These are phyloP conservation scores for Merluccius polli DNA, from an alignment of 2,797 vertebrate species.

Conservation along the genomic window DNA sequence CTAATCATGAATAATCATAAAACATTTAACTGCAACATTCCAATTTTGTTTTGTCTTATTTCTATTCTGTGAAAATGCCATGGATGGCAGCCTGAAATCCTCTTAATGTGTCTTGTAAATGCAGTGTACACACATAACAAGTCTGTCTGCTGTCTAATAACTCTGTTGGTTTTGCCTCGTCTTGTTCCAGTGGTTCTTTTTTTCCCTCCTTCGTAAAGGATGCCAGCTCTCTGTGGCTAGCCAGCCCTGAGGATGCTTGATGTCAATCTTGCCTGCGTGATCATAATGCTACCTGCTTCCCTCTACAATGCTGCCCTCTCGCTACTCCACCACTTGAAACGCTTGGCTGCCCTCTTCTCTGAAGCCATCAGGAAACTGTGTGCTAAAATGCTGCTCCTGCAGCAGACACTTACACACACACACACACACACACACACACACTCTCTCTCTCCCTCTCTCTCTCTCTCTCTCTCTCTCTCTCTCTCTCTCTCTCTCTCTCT, in stretches of 20 bases:
- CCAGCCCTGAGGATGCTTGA: slow-evolving; percentile 66
- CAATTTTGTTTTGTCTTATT: background rate
- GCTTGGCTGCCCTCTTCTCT: slow-evolving; percentile 67
- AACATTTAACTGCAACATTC: too few relatives aligned
- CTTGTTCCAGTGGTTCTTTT: slow-evolving; percentile 55
- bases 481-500: too few relatives aligned
- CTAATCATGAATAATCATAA: too few relatives aligned
- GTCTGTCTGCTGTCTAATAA: slow-evolving; percentile 42
- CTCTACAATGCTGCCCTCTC: slow-evolving; percentile 61
- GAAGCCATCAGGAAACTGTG: slow-evolving; percentile 63
- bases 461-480: too few relatives aligned
- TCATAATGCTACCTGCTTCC: slow-evolving; percentile 65
- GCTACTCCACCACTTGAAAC: slow-evolving; percentile 66
- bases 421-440: slow-evolving; percentile 41
- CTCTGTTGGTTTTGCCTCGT: slow-evolving; percentile 63
- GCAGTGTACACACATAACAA: slow-evolving; percentile 37
- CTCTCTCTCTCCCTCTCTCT: slow-evolving; percentile 43
- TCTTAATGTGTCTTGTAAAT: slow-evolving; percentile 7
- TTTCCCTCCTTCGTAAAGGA: slow-evolving; percentile 38
- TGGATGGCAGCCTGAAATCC: background rate
- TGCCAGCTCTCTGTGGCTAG: slow-evolving; percentile 47
- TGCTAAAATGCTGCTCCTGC: slow-evolving; percentile 42
- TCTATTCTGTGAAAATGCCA: background rate
- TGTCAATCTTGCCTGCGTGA: slow-evolving; percentile 67
- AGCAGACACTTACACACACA: slow-evolving; percentile 16